Conservation (phyloP, 2,888 invertebrate genomes). For the Drosophila buzzatii region DNA sequence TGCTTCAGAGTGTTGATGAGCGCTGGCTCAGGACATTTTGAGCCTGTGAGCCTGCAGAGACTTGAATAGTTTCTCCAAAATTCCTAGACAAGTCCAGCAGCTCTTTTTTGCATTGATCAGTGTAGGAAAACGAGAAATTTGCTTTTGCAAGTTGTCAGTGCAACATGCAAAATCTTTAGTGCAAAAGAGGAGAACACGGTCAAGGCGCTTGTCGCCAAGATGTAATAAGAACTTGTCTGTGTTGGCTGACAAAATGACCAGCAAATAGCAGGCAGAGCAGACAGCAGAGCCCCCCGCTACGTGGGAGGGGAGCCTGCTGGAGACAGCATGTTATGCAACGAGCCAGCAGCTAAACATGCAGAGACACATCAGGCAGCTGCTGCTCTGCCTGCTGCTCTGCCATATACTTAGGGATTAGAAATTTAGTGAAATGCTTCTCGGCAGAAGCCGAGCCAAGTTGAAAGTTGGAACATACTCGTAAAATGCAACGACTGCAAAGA, state of each 20-base stretch:
- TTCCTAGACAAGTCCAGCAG: constrained; percentile 6
- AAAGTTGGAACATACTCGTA: constrained; percentile 75
- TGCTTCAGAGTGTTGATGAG: constrained; percentile 27
- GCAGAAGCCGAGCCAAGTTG: constrained; percentile 42
- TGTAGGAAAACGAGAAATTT: constrained; percentile 41
- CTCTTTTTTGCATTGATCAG: constrained; percentile 12
- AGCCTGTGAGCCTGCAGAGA: not conserved
- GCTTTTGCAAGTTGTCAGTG: constrained; percentile 56
- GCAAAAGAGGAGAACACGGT: constrained; percentile 35
- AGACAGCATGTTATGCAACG: constrained; percentile 63
- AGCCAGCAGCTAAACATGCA: constrained; percentile 16
- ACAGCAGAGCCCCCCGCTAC: not conserved
- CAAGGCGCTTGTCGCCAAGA: constrained; percentile 73
- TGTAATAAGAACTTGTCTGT: constrained; percentile 68
- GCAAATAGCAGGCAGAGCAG: constrained; percentile 43
- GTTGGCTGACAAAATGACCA: constrained; percentile 70
- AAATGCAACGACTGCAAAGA: constrained; percentile 76
- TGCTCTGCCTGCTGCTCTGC: constrained; percentile 72
- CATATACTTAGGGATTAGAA: constrained; percentile 82
- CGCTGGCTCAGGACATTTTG: not conserved
- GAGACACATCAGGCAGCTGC: constrained; percentile 64
- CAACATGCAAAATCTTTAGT: constrained; percentile 67
- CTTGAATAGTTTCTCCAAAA: not conserved
- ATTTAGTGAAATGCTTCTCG: constrained; percentile 78
- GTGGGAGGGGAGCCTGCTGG: constrained; percentile 8